phyloP scores from a whole-genome alignment of 2,888 invertebrate species.

The Cosmopolites sordidus region DNA sequence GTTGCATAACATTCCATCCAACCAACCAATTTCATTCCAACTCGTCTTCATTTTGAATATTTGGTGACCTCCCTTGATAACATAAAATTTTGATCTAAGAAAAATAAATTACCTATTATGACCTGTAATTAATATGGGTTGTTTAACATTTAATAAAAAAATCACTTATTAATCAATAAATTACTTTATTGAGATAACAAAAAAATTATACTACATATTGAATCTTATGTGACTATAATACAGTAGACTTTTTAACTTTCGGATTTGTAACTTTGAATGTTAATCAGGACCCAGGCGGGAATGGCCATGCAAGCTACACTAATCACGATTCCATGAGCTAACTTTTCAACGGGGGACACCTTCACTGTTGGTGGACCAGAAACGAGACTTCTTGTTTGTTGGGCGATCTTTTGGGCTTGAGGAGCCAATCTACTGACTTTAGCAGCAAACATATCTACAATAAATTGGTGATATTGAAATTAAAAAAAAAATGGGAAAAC shows the following conservation, averaged over 20 bases:
- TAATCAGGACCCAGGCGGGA: slow-evolving; percentile 43
- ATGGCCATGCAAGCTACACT: slow-evolving; percentile 33
- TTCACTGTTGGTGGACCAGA: slow-evolving; percentile 41
- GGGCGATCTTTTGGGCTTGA: slow-evolving; percentile 16
- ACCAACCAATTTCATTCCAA: too few species aligned
- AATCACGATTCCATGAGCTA: slow-evolving; percentile 39
- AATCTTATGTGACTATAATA: slow-evolving; percentile 7
- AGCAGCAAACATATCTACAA: slow-evolving; percentile 17
- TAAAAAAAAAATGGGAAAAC: too few species aligned
- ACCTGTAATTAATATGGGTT: too few species aligned
- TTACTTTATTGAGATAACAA: slow-evolving; percentile 2
- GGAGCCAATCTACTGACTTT: slow-evolving; percentile 10
- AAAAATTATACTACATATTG: slow-evolving; percentile 10
- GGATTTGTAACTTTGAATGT: slow-evolving; percentile 42
- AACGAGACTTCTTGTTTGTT: slow-evolving; percentile 17
- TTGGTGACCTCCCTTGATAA: too few species aligned
- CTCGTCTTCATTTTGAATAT: too few species aligned
- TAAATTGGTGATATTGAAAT: too few species aligned
- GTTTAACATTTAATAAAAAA: too few species aligned
- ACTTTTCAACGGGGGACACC: slow-evolving; percentile 40
- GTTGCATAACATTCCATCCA: too few species aligned
- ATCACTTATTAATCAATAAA: too few species aligned
- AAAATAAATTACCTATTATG: too few species aligned
- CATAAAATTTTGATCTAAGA: too few species aligned
- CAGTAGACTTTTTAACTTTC: background rate